These are phyloP conservation scores for Heteractis magnifica DNA, from an alignment of 92 coral and sea anemone species.

Conservation along the genomic window DNA sequence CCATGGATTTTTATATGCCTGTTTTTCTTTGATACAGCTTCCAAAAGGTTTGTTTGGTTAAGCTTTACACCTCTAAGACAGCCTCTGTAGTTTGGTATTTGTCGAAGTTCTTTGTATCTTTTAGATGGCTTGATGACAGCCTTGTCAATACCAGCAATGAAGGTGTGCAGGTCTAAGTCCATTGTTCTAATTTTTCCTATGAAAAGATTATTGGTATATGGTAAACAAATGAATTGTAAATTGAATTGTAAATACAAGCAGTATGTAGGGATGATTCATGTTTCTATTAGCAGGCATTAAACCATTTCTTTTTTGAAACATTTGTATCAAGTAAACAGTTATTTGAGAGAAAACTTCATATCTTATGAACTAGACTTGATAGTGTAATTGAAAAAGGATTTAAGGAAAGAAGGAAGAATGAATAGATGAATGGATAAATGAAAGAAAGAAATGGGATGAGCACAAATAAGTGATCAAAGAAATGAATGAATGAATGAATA, in stretches of 20 bases:
- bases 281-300: no score
- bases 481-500: no score
- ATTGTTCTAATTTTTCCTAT: background rate
- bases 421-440: background rate
- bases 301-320: no score
- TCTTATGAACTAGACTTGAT: no score
- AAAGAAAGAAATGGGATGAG: background rate
- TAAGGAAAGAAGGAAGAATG: background rate
- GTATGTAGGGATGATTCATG: no score
- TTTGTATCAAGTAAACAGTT: no score
- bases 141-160: conserved; percentile 11
- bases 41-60: conserved; percentile 1
- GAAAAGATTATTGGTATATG: background rate
- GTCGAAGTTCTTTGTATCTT: background rate
- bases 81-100: conserved; percentile 1
- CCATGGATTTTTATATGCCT: conserved; percentile 3
- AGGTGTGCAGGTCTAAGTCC: conserved; percentile 8
- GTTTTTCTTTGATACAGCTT: background rate
- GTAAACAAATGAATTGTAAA: no score
- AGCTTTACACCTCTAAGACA: background rate
- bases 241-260: no score
- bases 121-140: background rate
- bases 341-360: no score
- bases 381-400: background rate
- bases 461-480: no score